Evolutionary conservation across 2,888 invertebrate genomes (phyloP).

Genomic region (Caenorhabditis sp.): DNA sequence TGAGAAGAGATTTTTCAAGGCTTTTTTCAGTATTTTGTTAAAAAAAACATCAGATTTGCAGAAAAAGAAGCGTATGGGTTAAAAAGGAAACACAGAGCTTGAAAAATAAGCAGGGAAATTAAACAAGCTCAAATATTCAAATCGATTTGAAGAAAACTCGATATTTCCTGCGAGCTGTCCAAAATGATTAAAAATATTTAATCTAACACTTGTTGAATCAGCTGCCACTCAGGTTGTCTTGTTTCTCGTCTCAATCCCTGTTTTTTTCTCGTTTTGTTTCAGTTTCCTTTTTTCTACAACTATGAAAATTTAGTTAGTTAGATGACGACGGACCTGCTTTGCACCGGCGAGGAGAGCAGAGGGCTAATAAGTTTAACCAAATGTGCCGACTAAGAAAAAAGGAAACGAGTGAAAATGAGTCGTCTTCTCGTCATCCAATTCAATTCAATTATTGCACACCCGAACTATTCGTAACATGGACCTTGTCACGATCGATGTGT

Average conservation of each 20-base stretch:
- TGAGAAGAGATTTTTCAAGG: background rate
- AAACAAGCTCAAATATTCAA: too few relatives aligned
- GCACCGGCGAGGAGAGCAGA: slow-evolving; percentile 31
- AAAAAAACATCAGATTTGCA: too few relatives aligned
- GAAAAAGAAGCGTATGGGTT: too few relatives aligned
- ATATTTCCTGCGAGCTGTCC: too few relatives aligned
- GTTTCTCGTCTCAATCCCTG: too few relatives aligned
- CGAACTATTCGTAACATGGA: slow-evolving; percentile 24
- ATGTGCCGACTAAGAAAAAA: slow-evolving; percentile 26
- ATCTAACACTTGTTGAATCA: too few relatives aligned
- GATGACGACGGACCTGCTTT: slow-evolving; percentile 50
- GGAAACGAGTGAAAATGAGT: slow-evolving; percentile 41
- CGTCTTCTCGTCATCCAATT: slow-evolving; percentile 36
- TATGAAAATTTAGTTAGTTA: slow-evolving; percentile 13
- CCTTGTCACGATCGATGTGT: background rate
- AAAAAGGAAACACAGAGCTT: too few relatives aligned
- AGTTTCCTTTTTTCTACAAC: background rate
- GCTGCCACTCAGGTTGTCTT: too few relatives aligned
- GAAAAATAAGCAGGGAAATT: too few relatives aligned
- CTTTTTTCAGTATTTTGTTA: too few relatives aligned
- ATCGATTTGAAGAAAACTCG: too few relatives aligned
- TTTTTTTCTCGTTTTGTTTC: slow-evolving; percentile 10
- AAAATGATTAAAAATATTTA: too few relatives aligned
- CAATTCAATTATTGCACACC: slow-evolving; percentile 39
- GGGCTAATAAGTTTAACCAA: slow-evolving; percentile 53